These are phyloP conservation scores for Diachrysia chrysitis DNA, from an alignment of 2,888 invertebrate genomes.

Conservation along the genomic window DNA sequence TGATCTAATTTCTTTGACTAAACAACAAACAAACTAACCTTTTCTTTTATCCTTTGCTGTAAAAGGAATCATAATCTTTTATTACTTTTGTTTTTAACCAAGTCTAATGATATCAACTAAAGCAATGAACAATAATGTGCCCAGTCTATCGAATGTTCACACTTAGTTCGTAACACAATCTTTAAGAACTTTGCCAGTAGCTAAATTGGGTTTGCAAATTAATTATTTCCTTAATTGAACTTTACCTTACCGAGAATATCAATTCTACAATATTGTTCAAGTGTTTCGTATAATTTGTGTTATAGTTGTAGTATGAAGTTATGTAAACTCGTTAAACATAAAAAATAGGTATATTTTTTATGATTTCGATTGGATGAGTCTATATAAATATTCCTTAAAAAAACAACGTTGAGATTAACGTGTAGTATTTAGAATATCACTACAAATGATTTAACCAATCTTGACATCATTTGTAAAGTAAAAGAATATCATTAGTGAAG, in stretches of 20 bases:
- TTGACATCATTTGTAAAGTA: too few species aligned
- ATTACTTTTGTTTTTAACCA: conserved; percentile 14
- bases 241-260: conserved; percentile 18
- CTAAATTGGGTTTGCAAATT: conserved; percentile 21
- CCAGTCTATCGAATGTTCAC: conserved; percentile 19
- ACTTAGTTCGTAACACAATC: conserved; percentile 33
- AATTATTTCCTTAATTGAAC: conserved; percentile 35
- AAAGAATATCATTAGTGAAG: too few species aligned
- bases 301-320: background rate
- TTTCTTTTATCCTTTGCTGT: background rate
- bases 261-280: conserved; percentile 15
- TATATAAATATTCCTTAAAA: too few species aligned
- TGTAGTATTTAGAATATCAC: too few species aligned
- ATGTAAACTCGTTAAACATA: background rate
- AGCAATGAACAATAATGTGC: conserved; percentile 26
- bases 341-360: too few species aligned
- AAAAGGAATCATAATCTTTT: conserved; percentile 10
- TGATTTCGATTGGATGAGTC: too few species aligned
- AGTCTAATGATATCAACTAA: conserved; percentile 14
- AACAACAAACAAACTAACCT: background rate
- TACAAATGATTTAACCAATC: too few species aligned
- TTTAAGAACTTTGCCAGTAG: conserved; percentile 22
- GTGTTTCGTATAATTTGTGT: background rate
- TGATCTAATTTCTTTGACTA: background rate
- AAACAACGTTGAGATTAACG: too few species aligned